Evolutionary conservation across 1,140 invertebrate species (phyloP), one percentile per base, ranked within the genome.

Genomic region (Drosophila willistoni): DNA sequence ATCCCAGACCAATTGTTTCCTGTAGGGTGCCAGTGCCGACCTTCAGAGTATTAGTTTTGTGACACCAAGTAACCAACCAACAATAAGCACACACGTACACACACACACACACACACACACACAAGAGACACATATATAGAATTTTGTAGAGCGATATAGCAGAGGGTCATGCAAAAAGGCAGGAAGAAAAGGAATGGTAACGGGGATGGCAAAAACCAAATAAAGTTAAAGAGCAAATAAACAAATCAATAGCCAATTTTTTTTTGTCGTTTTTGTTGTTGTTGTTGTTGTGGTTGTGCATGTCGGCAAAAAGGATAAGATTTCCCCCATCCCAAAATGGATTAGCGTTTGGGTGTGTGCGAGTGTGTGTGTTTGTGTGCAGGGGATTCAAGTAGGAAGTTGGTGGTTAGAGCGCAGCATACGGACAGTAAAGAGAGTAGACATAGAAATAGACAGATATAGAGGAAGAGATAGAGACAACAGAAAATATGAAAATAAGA

Each of bases 1-100:
- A 94, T 79, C 95, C 93, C 87, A 94, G 77, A 73, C 93, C 92
- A 63, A 93, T 90, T 51, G 86, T 82, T 90, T 92, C 91, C 90
- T 92, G 92, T 83, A 92, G 91, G 78, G 90, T 92, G 83, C 91
- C 91, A 81, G 91, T 92, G 75, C 92, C 91, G 76, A 92, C 91
- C 91, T 92, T 90, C 77, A 90, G 85, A 83, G 72, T 64, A 87
- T 90, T 90, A 83, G 82, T 87, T 76, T 72, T 77, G 72, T 61
- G 64, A 81, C 72, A 78, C 39, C 81, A 77, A 89, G 76, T 77
- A 89, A 64, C 79, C 79, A 87, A 72, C 56, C 76, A 82, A 86
- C 74, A 85, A 36, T 12, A 36, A 70, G 74, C 64, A 66, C 67
- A 73, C 19, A 22, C 19, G 19, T 22, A 22, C 19, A 22, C 51